These are phyloP conservation scores for Cerceris rybyensis DNA, from an alignment of 2,888 invertebrate genomes.

Conservation along the genomic window DNA sequence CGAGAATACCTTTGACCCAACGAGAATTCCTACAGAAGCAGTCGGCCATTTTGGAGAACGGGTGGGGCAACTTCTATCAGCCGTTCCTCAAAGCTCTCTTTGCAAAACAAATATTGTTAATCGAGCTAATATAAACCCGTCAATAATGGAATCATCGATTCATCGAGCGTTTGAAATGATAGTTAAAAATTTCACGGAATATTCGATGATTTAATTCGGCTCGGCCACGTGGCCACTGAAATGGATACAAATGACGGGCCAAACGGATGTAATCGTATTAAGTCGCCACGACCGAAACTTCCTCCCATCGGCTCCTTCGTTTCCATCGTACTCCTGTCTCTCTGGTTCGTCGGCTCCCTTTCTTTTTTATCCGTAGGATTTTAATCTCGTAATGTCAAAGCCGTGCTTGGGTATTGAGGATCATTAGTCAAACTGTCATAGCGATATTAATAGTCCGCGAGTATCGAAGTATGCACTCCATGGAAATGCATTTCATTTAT, in stretches of 20 bases:
- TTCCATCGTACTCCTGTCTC: constrained; percentile 22
- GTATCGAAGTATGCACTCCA: constrained; percentile 78
- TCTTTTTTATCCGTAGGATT: constrained; percentile 72
- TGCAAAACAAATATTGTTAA: no score
- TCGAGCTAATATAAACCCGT: no score
- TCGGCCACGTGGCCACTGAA: constrained; percentile 44
- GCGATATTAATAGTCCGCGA: constrained; percentile 80
- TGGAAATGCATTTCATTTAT: constrained; percentile 81
- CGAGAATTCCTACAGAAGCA: no score
- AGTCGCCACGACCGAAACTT: constrained; percentile 57
- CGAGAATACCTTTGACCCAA: no score
- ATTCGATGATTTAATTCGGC: constrained; percentile 32
- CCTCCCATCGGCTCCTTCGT: constrained; percentile 26
- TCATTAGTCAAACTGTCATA: constrained; percentile 82
- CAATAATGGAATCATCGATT: not conserved
- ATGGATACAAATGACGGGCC: constrained; percentile 75
- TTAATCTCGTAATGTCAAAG: constrained; percentile 82
- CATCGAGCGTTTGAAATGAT: not conserved
- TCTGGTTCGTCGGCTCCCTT: constrained; percentile 32
- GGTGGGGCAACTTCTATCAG: no score
- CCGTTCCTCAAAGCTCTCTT: no score
- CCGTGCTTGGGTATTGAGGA: constrained; percentile 74
- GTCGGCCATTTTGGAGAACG: no score
- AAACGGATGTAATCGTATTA: constrained; percentile 70
- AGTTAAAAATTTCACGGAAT: constrained; percentile 9